phyloP scores from a whole-genome alignment of 2,797 vertebrate species.

The Malacoraja senta region DNA sequence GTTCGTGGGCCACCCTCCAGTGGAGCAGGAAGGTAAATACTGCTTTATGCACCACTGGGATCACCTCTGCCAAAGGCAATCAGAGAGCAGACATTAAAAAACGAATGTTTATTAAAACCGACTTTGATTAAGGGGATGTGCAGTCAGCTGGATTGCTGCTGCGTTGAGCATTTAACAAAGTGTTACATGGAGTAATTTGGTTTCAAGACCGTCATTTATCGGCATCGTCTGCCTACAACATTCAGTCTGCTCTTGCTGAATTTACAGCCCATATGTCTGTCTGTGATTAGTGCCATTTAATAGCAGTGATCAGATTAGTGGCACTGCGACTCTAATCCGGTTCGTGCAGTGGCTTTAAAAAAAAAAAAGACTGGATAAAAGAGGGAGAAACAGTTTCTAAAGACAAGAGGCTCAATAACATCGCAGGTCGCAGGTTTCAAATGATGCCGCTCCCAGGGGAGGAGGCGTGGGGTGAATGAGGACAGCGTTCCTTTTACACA shows the following conservation, averaged over 20 bases:
- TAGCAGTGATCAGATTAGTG: background rate
- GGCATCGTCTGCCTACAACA: background rate
- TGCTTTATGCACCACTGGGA: background rate
- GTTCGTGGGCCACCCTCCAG: no score
- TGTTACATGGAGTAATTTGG: background rate
- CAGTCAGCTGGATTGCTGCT: background rate
- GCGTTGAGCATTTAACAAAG: background rate
- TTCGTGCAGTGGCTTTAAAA: background rate
- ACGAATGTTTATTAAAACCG: constrained; percentile 21
- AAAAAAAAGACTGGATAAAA: background rate
- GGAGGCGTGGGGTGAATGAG: background rate
- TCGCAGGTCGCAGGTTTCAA: background rate
- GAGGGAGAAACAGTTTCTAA: background rate
- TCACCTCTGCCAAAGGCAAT: background rate
- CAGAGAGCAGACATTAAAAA: constrained; percentile 9
- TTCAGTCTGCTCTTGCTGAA: background rate
- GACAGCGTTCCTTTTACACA: background rate
- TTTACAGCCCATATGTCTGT: background rate
- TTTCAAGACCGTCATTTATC: background rate
- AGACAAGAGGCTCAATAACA: background rate
- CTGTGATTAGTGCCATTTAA: background rate
- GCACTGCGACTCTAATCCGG: background rate
- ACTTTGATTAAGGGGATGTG: constrained; percentile 31
- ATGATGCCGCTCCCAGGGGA: background rate
- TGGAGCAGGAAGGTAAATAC: background rate